A percentile compares a stretch with the other conserved stretches of the same genome.
phyloP scores from a whole-genome alignment of 2,113 vertebrate species.

The zebrafish (Danio rerio) region GRCz12tu NC_133179.1:3562001-3562500 shows the following conservation, averaged over 20 bases:
- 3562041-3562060: slow-evolving; percentile 15
- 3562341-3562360: too few relatives aligned
- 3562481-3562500: too few relatives aligned
- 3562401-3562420: too few relatives aligned
- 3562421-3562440: too few relatives aligned
- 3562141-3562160: slow-evolving; percentile 1
- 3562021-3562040: not conserved
- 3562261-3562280: not conserved
- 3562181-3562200: not conserved
- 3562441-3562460: too few relatives aligned
- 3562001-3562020: not conserved
- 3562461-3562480: too few relatives aligned
- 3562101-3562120: slow-evolving; percentile 29
- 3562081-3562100: slow-evolving; percentile 7
- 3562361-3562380: too few relatives aligned
- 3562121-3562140: slow-evolving; percentile 18
- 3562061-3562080: slow-evolving; percentile 26
- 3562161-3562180: slow-evolving; percentile 22
- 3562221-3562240: not conserved
- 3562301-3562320: not conserved
- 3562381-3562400: too few relatives aligned
- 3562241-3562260: not conserved
- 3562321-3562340: not conserved
- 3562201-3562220: not conserved
- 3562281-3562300: not conserved